Base-by-base conservation (phyloP, 2,888 invertebrate species). In the Ditula angustiorana region DNA sequence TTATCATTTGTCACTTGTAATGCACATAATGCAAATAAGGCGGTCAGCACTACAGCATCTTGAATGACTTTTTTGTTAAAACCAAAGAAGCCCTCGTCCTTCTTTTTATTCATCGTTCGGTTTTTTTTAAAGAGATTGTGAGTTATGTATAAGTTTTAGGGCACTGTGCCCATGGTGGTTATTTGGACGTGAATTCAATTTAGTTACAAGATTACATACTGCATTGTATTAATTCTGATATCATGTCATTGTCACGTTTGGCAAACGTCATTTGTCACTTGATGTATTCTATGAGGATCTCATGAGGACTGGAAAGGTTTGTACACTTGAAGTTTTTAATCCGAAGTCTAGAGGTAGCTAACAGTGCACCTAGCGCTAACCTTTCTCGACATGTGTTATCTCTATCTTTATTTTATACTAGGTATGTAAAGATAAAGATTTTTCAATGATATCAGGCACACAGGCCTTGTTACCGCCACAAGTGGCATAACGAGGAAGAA, bases 211-310 rank as follows among this genome's bases (percentile, higher is more conserved):
- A 19, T 41, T 19, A 41, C 41, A 19, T 16, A 19, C 19, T 41
- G 19, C 41, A 41, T 41, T 41, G 41, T 41, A 19, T 19, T 16
- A 41, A 19, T 0, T 19, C 19, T 19, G 41, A 19, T 2, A n/a
- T n/a, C n/a, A n/a, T 41, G 41, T 41, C 19, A 19, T 1, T 7
- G 19, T 5, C 8, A 2, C 19, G 41, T 19, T 2, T 41, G 16
- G 41, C 10, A 8, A n/a, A 41, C 41, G 41, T 41, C 41, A 41
- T 19, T 41, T 41, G 41, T 41, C 41, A 41, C 41, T 41, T 41
- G 41, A 41, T 10, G 16, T 41, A 13, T 37, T 41, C 41, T 41
- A 10, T 41, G 41, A 41, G 41, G 19, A 13, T 37, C 19, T 19
- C 19, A 10, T 41, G 41, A 41, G 41, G 19, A 10, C 8, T 19